Evolutionary conservation across 2,888 invertebrate genomes (phyloP), one percentile per base, ranked within the genome.

Genomic region (Lasioglossum vierecki): DNA sequence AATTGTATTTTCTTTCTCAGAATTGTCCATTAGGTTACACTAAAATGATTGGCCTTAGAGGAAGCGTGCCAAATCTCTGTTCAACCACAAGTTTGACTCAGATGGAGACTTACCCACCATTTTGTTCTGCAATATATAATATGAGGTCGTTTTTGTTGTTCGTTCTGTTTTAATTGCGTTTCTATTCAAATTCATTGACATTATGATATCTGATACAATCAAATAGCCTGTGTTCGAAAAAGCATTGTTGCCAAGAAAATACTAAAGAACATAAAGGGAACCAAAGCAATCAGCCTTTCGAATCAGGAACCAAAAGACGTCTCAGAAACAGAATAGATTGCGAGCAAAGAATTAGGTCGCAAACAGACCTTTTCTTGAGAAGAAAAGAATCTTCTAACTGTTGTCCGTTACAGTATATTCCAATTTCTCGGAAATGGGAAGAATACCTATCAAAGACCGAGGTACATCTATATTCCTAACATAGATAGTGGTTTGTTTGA

Each of bases 341-440:
- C 35, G 93, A 94, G 80, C 93, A 94, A 68, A 92, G 93, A 39
- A 89, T 93, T 18, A 93, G 92, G 83, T 94, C 94, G 0, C 94
- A 94, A 68, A 93, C 92, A 80, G 94, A 94, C 85, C 87, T 94
- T 57, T 85, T 93, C 26, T 91, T 72, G 49, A 73, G 77, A 53
- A 80, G 63, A 46, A 49, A 76, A 39, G 80, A 85, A 41, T 87
- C 81, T 30, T 82, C 88, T 11, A 92, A 91, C 66, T 93, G 90
- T 80, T 94, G 94, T 44, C 92, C 93, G 5, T 74, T 92, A 44
- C 94, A 93, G 60, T 93, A 94, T 70, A 93, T 93, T 90, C 93
- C 93, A 72, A 93, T 91, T 80, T 88, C 90, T 75, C 91, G 91
- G 85, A 92, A 92, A 90, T 91, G 91, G 73, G 93, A 92, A 89